Evolutionary conservation across 2,888 invertebrate species (phyloP).

Genomic region (Seladonia tumulorum): DNA sequence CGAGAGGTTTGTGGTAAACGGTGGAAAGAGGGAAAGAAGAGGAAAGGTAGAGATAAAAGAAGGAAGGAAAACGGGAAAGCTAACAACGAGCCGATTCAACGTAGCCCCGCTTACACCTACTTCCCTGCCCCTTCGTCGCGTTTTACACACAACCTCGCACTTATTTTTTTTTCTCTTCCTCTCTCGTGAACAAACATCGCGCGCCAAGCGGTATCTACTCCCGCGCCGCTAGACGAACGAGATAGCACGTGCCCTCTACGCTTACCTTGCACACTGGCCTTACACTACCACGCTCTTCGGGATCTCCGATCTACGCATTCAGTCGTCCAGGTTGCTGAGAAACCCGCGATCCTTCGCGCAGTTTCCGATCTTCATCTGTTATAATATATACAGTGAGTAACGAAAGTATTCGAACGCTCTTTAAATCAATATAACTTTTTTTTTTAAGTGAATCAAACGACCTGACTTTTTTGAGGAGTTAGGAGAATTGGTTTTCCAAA

Average conservation of each 20-base stretch:
- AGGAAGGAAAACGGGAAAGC: conserved; percentile 44
- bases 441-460: no score
- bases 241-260: conserved; percentile 71
- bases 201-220: conserved; percentile 63
- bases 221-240: conserved; percentile 55
- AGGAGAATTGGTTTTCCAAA: no score
- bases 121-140: conserved; percentile 12
- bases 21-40: conserved; percentile 31
- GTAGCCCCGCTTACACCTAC: conserved; percentile 46
- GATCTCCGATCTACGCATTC: not conserved
- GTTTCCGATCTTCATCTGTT: no score
- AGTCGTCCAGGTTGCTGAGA: not conserved
- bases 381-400: no score
- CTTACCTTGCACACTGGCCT: conserved; percentile 39
- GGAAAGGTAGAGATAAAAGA: conserved; percentile 24
- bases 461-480: no score
- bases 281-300: conserved; percentile 23
- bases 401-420: no score
- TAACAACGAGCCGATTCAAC: conserved; percentile 78
- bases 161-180: conserved; percentile 46
- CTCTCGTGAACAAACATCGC: conserved; percentile 63
- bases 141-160: conserved; percentile 24
- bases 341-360: not conserved
- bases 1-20: conserved; percentile 28
- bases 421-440: no score